Base-by-base conservation (phyloP, 2,113 vertebrate genomes). In the Geococcyx californianus region DNA sequence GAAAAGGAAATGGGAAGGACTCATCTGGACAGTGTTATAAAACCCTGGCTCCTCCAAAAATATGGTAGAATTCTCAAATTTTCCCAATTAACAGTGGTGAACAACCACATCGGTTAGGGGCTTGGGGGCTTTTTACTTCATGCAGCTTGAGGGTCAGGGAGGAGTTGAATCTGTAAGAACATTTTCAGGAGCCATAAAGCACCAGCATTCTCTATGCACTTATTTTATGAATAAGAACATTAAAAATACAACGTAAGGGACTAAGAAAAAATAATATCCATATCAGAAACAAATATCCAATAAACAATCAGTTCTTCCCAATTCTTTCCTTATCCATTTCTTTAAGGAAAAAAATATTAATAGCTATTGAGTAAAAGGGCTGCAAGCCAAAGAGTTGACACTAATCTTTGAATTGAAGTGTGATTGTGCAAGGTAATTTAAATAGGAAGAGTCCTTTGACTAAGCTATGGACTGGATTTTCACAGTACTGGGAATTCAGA, bases 141-240 rank as follows among this genome's bases (percentile, higher is more conserved):
- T 49, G 45, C n/a, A n/a, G n/a, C n/a, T 69, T 0, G 0, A 29
- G 25, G 29, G 13, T 11, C 29, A 9, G 36, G 5, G 12, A 81
- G 33, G 10, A 67, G 5, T 29, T 64, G 24, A 59, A 59, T 26
- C 33, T 10, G 36, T 26, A 34, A 59, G 68, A 55, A 40, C 2
- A 36, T 40, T n/a, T 85, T 60, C 31, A 66, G 38, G 51, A 21
- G 64, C 34, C 45, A 77, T 81, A 77, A 85, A 68, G 31, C 24
- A 86, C 76, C 40, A 83, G 9, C 10, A 79, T 79, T 83, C 47
- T 47, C 34, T 42, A 31, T 24, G 16, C 29, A 34, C 16, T 58
- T 73, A 33, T 40, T 76, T 87, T 80, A 40, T 1, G n/a, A n/a
- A n/a, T n/a, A n/a, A n/a, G 1, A 34, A 66, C 29, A 60, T 4